Percentiles rank a stretch among this genome's conserved stretches.
phyloP scores from a whole-genome alignment of 2,888 invertebrate genomes.

The Caenorhabditis drosophilae region DNA sequence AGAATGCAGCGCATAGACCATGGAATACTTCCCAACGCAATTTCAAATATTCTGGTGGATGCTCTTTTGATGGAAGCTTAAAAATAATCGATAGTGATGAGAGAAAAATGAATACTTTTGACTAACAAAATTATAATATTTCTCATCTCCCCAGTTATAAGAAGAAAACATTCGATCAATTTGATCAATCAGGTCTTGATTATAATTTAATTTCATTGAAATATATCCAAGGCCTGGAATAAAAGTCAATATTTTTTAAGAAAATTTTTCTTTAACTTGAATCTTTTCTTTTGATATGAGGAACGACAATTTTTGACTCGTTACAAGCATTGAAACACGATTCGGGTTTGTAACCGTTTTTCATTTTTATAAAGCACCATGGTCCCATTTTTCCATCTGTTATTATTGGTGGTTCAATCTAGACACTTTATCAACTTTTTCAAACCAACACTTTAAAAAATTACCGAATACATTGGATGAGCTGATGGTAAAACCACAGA shows the following conservation, averaged over 20 bases:
- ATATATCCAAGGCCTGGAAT: background rate
- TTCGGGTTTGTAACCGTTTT: background rate
- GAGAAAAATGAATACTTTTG: background rate
- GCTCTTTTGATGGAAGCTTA: background rate
- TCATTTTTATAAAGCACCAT: background rate
- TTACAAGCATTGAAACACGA: background rate
- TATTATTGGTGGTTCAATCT: too few relatives aligned
- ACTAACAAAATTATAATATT: background rate
- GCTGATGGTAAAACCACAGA: too few relatives aligned
- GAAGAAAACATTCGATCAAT: background rate
- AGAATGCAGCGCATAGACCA: background rate
- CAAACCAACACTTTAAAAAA: too few relatives aligned
- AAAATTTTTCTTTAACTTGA: background rate
- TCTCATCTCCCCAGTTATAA: background rate
- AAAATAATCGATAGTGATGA: background rate
- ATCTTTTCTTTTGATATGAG: background rate
- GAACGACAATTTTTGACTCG: background rate
- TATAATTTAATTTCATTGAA: background rate
- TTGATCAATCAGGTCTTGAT: background rate
- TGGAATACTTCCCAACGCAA: background rate
- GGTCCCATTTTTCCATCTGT: background rate
- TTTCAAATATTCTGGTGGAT: background rate
- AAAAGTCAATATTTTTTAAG: background rate
- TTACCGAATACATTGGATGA: too few relatives aligned
- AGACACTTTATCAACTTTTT: too few relatives aligned